Evolutionary conservation across 2,888 invertebrate genomes (phyloP).

Genomic region (Choristoneura rosaceana): DNA sequence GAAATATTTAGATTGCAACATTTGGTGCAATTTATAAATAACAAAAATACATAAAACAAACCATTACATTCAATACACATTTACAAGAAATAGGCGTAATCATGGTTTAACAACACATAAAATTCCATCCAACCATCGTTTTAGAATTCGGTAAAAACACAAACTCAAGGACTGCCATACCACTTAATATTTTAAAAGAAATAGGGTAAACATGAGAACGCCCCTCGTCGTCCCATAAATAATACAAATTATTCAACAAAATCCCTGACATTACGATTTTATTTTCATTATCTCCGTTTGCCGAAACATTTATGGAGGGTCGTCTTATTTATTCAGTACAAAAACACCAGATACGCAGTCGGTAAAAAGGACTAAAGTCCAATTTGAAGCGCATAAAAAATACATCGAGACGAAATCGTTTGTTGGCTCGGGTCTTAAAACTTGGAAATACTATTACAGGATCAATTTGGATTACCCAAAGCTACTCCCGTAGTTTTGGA

Average conservation of each 20-base stretch:
- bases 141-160: too few relatives aligned
- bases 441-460: constrained; percentile 1
- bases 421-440: constrained; percentile 12
- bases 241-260: constrained; percentile 13
- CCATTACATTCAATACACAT: too few relatives aligned
- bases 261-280: constrained; percentile 12
- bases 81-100: too few relatives aligned
- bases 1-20: too few relatives aligned
- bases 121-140: too few relatives aligned
- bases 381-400: constrained; percentile 20
- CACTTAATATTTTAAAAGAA: not conserved
- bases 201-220: not conserved
- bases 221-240: not conserved
- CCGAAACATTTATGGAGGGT: constrained; percentile 16
- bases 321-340: constrained; percentile 19
- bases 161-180: not conserved
- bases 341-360: not conserved
- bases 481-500: not conserved
- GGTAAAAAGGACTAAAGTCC: not conserved
- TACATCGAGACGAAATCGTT: constrained; percentile 8
- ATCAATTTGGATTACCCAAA: constrained; percentile 1
- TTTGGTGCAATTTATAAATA: too few relatives aligned
- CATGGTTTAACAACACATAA: too few relatives aligned
- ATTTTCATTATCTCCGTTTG: constrained; percentile 21
- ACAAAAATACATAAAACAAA: too few relatives aligned